phyloP scores from a whole-genome alignment of 2,888 invertebrate genomes.

The Julus scanicus region DNA sequence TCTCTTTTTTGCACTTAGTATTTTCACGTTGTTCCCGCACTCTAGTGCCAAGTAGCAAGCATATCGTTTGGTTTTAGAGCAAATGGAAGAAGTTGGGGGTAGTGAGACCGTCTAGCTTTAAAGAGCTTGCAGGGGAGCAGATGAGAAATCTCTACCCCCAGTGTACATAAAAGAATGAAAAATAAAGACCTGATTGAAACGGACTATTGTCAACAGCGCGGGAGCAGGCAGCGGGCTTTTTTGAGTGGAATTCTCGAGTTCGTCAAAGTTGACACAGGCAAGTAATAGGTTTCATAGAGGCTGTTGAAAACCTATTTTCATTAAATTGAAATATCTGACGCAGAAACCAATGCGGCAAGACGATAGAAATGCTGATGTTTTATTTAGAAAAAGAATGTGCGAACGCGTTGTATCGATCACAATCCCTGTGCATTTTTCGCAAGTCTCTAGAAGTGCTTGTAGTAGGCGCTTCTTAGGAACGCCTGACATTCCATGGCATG shows the following conservation, averaged over 20 bases:
- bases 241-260: not conserved
- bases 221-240: not conserved
- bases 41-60: not conserved
- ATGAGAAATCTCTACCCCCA: not conserved
- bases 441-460: not conserved
- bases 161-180: not conserved
- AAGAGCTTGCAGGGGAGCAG: not conserved
- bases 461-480: not conserved
- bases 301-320: conserved; percentile 1
- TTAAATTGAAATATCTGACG: conserved; percentile 1
- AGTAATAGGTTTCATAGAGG: not conserved
- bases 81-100: not conserved
- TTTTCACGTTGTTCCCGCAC: not conserved
- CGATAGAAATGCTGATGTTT: not conserved
- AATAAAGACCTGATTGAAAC: conserved; percentile 1
- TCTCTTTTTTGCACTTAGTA: conserved; percentile 1
- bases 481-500: not conserved
- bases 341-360: not conserved
- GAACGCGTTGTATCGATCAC: not conserved
- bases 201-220: not conserved
- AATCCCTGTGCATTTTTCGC: not conserved
- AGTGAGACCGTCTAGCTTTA: not conserved
- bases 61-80: not conserved
- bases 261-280: not conserved
- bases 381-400: not conserved